A percentile compares a stretch with the other conserved stretches of the same genome.
Conservation (phyloP, 2,797 vertebrate species). For the Aselliscus stoliczkanus region DNA sequence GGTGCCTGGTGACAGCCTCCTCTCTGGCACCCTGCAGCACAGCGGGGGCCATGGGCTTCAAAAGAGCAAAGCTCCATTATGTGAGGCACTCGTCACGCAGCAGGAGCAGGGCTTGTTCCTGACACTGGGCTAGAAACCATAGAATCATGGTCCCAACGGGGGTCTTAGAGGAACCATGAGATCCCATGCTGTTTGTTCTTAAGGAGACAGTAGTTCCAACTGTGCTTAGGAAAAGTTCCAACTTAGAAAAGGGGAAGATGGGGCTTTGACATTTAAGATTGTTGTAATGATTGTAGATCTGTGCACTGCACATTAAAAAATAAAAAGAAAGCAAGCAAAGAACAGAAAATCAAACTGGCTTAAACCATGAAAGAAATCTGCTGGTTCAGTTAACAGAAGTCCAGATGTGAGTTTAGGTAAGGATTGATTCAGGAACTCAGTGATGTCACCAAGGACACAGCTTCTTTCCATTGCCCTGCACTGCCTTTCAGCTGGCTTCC, state of each 20-base stretch:
- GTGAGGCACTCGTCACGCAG: constrained; percentile 27
- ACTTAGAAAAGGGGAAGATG: not conserved
- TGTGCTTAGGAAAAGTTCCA: not conserved
- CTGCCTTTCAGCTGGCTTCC: not conserved
- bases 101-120: not conserved
- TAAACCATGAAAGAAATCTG: not conserved
- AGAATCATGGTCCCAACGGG: not conserved
- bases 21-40: not conserved
- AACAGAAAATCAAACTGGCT: not conserved
- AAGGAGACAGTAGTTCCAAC: not conserved
- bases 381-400: not conserved
- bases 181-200: not conserved
- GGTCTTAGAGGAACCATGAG: not conserved
- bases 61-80: constrained; percentile 41
- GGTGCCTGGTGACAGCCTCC: constrained; percentile 31
- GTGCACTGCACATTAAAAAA: not conserved
- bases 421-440: not conserved
- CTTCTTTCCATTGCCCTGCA: not conserved
- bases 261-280: not conserved
- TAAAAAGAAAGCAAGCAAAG: not conserved
- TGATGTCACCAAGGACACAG: not conserved
- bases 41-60: not conserved
- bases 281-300: not conserved
- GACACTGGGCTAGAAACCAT: not conserved
- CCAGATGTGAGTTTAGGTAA: not conserved